These are phyloP conservation scores for Eulemur albifrons DNA, from an alignment of 2,797 vertebrate genomes.

Conservation along the genomic window DNA sequence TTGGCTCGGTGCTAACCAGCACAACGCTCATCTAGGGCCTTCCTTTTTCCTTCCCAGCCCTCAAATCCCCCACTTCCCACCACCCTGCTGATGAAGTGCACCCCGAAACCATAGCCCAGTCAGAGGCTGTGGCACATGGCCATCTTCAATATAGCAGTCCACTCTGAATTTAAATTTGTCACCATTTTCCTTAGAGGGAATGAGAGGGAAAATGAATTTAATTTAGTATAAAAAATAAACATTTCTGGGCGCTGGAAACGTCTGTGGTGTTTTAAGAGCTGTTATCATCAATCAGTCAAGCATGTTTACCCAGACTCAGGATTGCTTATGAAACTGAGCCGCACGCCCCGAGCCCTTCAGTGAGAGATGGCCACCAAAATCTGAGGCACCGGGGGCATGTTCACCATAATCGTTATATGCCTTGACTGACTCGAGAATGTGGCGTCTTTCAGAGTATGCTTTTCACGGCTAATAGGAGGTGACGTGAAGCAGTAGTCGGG, in stretches of 20 bases:
- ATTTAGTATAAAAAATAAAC: constrained; percentile 81
- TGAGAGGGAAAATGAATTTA: constrained; percentile 79
- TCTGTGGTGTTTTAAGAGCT: constrained; percentile 78
- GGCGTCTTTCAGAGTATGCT: not conserved
- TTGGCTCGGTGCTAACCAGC: not conserved
- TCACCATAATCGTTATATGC: not conserved
- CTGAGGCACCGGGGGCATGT: not conserved
- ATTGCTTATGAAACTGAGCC: constrained; percentile 73
- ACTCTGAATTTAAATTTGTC: constrained; percentile 75
- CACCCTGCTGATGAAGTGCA: constrained; percentile 40
- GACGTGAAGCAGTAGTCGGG: not conserved
- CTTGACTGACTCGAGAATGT: not conserved
- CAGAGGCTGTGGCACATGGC: constrained; percentile 59
- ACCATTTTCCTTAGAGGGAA: constrained; percentile 75
- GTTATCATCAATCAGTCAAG: constrained; percentile 81
- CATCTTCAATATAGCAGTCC: constrained; percentile 62
- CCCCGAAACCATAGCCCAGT: constrained; percentile 23
- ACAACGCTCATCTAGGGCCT: not conserved
- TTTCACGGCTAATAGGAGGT: not conserved
- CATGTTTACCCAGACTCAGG: constrained; percentile 71
- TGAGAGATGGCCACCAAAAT: constrained; percentile 54
- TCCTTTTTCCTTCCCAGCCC: not conserved
- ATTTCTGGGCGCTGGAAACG: constrained; percentile 72
- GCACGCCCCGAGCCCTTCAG: not conserved
- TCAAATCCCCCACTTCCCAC: not conserved